phyloP scores from a whole-genome alignment of 2,888 invertebrate genomes.

The Drosophila atroscutellata region DNA sequence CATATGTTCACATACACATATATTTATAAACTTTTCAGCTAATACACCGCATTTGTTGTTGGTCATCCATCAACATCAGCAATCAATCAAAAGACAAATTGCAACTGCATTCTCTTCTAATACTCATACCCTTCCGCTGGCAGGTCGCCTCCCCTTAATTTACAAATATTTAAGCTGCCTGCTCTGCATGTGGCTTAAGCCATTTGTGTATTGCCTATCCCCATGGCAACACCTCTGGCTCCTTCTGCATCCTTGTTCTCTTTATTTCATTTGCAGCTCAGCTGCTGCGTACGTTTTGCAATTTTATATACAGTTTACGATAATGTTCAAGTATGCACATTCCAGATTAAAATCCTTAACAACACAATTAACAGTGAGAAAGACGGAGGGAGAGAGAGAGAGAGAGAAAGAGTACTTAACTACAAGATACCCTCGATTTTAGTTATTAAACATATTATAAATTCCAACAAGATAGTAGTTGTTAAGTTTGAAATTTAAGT shows the following conservation, averaged over 20 bases:
- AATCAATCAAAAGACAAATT: constrained; percentile 40
- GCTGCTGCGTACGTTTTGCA: constrained; percentile 22
- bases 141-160: background rate
- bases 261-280: constrained; percentile 48
- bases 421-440: background rate
- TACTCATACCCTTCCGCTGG: constrained; percentile 1
- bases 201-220: constrained; percentile 43
- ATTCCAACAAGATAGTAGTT: background rate
- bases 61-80: constrained; percentile 19
- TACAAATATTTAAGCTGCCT: constrained; percentile 8
- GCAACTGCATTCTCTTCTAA: constrained; percentile 38
- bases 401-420: background rate
- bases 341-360: constrained; percentile 18
- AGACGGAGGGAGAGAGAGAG: no score
- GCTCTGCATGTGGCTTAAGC: constrained; percentile 14
- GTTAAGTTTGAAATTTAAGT: background rate
- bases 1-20: background rate
- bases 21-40: background rate
- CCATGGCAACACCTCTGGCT: constrained; percentile 16
- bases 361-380: background rate
- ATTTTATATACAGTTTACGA: constrained; percentile 26
- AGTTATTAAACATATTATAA: background rate
- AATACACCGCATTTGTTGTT: background rate
- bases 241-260: constrained; percentile 15
- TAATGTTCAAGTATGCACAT: constrained; percentile 17